Evolutionary conservation across 2,888 invertebrate species (phyloP).

Genomic region (Allygus modestus): DNA sequence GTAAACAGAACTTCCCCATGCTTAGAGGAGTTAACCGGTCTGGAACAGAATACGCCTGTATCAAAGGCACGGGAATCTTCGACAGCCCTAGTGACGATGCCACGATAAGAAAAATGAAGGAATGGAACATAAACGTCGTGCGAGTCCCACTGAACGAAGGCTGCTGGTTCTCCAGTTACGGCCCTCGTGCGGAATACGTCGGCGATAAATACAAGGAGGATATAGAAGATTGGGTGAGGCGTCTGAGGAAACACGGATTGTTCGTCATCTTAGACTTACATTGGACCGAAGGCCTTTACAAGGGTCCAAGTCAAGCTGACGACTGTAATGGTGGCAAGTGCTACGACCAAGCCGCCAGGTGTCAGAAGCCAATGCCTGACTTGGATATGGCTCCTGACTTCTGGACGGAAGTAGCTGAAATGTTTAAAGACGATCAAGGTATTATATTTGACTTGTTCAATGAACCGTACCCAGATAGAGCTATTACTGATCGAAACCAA

Average conservation of each 20-base stretch:
- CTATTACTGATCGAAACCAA: neutral
- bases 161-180: neutral
- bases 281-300: slow-evolving; percentile 23
- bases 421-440: slow-evolving; percentile 10
- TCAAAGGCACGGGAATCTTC: neutral
- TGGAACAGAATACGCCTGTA: slow-evolving; percentile 20
- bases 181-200: neutral
- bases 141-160: slow-evolving; percentile 33
- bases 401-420: neutral
- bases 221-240: neutral
- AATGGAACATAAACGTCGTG: slow-evolving; percentile 39
- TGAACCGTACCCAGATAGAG: slow-evolving; percentile 17
- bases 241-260: neutral
- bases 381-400: neutral
- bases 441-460: slow-evolving; percentile 51
- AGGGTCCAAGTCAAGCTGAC: neutral
- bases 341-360: neutral
- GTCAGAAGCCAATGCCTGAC: slow-evolving; percentile 48
- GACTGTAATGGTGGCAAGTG: neutral
- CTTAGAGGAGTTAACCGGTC: slow-evolving; percentile 35
- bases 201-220: neutral
- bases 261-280: slow-evolving; percentile 16
- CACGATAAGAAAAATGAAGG: neutral
- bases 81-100: slow-evolving; percentile 33
- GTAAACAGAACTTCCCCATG: neutral